phyloP scores from a whole-genome alignment of 2,113 vertebrate genomes.

The Vimba vimba region DNA sequence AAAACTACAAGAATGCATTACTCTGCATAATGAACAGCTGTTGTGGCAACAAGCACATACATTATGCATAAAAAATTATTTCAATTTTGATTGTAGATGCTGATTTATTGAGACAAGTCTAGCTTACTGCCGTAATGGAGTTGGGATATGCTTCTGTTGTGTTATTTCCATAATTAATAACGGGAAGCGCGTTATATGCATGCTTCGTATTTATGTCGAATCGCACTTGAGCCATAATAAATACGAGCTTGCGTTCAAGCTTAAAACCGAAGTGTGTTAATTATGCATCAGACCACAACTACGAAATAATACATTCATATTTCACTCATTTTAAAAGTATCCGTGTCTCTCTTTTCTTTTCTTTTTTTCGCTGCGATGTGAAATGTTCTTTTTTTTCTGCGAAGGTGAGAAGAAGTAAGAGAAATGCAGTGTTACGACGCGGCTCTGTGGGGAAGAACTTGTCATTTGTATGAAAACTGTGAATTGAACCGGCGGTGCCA shows the following conservation, averaged over 20 bases:
- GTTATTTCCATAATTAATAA: conserved; percentile 95
- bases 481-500: conserved; percentile 5
- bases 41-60: conserved; percentile 94
- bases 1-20: conserved; percentile 95
- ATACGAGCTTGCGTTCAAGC: conserved; percentile 69
- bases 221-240: conserved; percentile 74
- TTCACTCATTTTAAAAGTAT: background rate
- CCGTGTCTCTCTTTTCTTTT: background rate
- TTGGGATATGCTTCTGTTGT: conserved; percentile 93
- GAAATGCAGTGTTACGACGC: conserved; percentile 16
- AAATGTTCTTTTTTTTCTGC: conserved; percentile 20
- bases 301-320: conserved; percentile 63
- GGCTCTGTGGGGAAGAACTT: conserved; percentile 21
- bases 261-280: conserved; percentile 73
- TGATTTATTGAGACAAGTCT: conserved; percentile 96
- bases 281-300: conserved; percentile 74
- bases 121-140: conserved; percentile 94
- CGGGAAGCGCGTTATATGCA: conserved; percentile 78
- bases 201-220: conserved; percentile 79
- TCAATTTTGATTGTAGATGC: conserved; percentile 96
- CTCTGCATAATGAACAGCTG: conserved; percentile 96
- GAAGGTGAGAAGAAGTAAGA: conserved; percentile 10
- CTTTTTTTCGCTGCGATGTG: background rate
- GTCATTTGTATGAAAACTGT: conserved; percentile 37
- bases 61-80: conserved; percentile 97